Conservation (phyloP, 2,888 invertebrate genomes). For the Ametastegia equiseti region DNA sequence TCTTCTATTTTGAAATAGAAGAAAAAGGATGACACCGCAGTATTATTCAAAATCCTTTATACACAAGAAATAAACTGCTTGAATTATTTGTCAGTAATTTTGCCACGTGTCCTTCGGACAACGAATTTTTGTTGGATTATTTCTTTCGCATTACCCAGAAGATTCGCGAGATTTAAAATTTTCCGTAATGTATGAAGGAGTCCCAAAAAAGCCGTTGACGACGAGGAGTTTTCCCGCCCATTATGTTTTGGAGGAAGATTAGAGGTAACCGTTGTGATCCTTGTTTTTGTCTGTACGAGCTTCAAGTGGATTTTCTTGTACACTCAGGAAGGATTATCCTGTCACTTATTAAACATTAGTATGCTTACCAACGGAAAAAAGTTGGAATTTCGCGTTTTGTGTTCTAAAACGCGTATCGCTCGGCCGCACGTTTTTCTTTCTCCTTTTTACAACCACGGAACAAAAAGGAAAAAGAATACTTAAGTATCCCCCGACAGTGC, state of each 20-base stretch:
- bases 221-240: neutral
- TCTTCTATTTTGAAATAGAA: neutral
- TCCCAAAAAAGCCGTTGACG: constrained; percentile 1
- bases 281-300: constrained; percentile 21
- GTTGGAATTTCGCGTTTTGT: constrained; percentile 19
- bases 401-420: neutral
- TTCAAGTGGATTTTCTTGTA: constrained; percentile 10
- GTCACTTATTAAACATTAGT: constrained; percentile 33
- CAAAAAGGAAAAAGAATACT: neutral
- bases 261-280: constrained; percentile 20
- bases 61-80: neutral
- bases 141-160: neutral
- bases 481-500: neutral
- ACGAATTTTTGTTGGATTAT: neutral
- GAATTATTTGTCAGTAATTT: neutral
- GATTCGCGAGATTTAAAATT: neutral
- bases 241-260: constrained; percentile 13
- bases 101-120: neutral
- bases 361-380: neutral
- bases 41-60: neutral
- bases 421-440: neutral
- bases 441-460: neutral
- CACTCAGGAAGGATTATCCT: constrained; percentile 15
- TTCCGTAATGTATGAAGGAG: neutral
- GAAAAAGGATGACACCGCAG: neutral